phyloP scores from a whole-genome alignment of 30 jellyfish, hydroid and myxozoan genomes.

The Sanderia malayensis region DNA sequence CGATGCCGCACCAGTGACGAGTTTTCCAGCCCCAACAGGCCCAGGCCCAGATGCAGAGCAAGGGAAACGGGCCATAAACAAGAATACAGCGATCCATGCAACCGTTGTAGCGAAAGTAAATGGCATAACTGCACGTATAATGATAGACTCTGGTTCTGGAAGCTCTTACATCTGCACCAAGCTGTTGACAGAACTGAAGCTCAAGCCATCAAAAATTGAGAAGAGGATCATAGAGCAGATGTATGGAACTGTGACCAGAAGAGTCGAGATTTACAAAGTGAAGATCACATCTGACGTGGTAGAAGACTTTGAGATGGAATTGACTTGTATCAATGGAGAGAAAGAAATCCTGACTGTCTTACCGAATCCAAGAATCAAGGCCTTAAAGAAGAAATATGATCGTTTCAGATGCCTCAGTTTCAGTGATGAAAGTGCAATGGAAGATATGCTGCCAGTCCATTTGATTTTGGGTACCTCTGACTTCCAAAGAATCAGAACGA shows the following conservation, averaged over 20 bases:
- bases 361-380: constrained; percentile 48
- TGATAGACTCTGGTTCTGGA: constrained; percentile 41
- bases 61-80: constrained; percentile 16
- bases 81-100: constrained; percentile 31
- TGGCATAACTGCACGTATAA: constrained; percentile 41
- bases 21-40: neutral
- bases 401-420: constrained; percentile 37
- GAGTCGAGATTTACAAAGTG: constrained; percentile 37
- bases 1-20: neutral
- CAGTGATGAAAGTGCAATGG: constrained; percentile 44
- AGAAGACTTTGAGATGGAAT: constrained; percentile 31
- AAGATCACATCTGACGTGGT: constrained; percentile 24
- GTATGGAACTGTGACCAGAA: constrained; percentile 48
- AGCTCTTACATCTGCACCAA: constrained; percentile 54
- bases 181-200: constrained; percentile 29
- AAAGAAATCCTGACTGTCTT: constrained; percentile 35
- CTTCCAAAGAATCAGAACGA: constrained; percentile 42
- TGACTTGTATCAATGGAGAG: constrained; percentile 49
- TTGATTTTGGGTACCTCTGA: constrained; percentile 45
- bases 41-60: constrained; percentile 15
- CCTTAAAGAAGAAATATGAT: constrained; percentile 27
- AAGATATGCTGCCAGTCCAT: constrained; percentile 56
- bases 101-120: constrained; percentile 32
- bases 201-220: constrained; percentile 37
- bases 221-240: constrained; percentile 44